Conservation (phyloP, 2,113 vertebrate genomes). For the Mesocricetus auratus region DNA sequence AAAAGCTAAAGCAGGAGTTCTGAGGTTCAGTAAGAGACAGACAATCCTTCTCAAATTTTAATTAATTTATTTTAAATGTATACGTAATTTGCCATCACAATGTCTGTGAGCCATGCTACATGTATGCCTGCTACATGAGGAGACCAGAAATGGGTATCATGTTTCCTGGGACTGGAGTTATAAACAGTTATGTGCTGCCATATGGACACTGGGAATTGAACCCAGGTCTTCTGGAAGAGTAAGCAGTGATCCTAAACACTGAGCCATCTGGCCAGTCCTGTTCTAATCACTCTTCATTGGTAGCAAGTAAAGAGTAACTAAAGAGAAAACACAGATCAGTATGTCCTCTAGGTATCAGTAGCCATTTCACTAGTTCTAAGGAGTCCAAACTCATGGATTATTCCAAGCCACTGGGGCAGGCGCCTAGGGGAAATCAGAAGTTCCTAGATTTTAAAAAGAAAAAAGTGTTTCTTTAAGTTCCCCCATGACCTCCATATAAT, state of each 20-base stretch:
- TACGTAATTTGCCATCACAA: not conserved
- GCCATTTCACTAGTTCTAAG: not conserved
- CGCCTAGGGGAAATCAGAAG: not conserved
- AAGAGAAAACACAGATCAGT: not conserved
- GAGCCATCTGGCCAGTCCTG: not conserved
- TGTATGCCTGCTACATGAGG: not conserved
- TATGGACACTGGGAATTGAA: not conserved
- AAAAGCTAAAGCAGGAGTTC: not conserved
- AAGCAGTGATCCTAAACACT: not conserved
- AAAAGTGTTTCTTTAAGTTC: not conserved
- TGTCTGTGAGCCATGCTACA: not conserved
- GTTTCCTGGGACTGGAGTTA: not conserved
- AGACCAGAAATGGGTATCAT: not conserved
- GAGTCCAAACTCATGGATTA: not conserved
- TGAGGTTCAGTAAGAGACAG: not conserved
- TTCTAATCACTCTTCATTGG: not conserved
- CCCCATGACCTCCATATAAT: not conserved
- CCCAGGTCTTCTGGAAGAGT: not conserved
- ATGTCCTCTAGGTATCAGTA: not conserved
- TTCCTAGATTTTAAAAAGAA: slow-evolving; percentile 21
- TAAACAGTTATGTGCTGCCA: not conserved
- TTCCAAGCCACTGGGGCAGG: not conserved
- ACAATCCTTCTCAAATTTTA: not conserved
- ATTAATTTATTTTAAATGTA: not conserved
- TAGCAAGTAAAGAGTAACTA: not conserved